Evolutionary conservation across 2,113 vertebrate genomes (phyloP), one percentile per base, ranked within the genome.

Genomic region (Zosterops hypoxanthus): DNA sequence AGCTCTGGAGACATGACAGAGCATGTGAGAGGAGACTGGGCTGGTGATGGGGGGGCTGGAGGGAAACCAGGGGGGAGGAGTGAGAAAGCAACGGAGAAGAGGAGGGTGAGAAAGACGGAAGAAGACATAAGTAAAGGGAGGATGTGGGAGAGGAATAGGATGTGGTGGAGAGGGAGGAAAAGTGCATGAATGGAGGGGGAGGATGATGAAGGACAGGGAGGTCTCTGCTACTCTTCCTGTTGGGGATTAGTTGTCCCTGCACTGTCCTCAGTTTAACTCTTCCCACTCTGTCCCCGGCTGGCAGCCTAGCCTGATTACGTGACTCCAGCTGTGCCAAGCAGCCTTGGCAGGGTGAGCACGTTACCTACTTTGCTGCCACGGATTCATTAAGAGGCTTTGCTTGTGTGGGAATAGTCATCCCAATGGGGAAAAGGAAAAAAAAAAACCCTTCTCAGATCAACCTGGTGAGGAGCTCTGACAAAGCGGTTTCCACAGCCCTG

Each of bases 311-410:
- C 86, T 18, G 86, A 92, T 96, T 95, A 96, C 83, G 93, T 97
- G 97, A 97, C 95, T 97, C 86, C 81, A 94, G 93, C 95, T 91
- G 87, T 94, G 97, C 95, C 97, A 97, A 96, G 87, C 92, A 93
- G 95, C 95, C 97, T 97, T 97, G 96, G 96, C 95, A 95, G 88
- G 71, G 88, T 2, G 19, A 96, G 79, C 29, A 21, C 15, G 34
- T 95, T 97, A 97, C 95, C 97, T 97, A 71, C 87, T 97, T 96
- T 94, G 88, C 94, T 95, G 92, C 82, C 94, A 96, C 73, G 1
- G 97, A 97, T 97, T 97, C 97, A 97, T 98, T 97, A 97, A 97
- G 96, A 95, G 95, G 97, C 95, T 98, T 97, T 97, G 94, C 94
- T 96, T 82, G 57, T 94, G 95, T 96, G 96, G 89, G 95, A 96